These are phyloP conservation scores for Rafetus swinhoei DNA, from an alignment of 2,113 vertebrate species.

Conservation along the genomic window DNA sequence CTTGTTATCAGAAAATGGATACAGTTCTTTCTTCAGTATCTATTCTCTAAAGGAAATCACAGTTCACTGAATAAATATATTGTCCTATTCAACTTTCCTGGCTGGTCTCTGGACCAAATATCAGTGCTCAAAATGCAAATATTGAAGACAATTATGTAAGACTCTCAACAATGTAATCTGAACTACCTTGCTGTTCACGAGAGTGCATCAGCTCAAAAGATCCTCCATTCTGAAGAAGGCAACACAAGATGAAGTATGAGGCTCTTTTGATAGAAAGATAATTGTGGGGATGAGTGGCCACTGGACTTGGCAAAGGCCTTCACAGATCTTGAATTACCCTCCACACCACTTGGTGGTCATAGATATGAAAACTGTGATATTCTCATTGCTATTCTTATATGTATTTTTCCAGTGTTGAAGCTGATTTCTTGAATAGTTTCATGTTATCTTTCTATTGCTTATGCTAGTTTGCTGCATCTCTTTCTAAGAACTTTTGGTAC, in stretches of 20 bases:
- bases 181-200: rapidly evolving
- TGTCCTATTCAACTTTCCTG: neutral
- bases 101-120: neutral
- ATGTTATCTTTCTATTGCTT: neutral
- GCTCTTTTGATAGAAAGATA: neutral
- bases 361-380: neutral
- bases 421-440: neutral
- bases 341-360: neutral
- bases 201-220: neutral
- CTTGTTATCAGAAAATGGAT: neutral
- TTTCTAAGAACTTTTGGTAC: constrained; percentile 58
- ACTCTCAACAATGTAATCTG: neutral
- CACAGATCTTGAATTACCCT: neutral
- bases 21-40: neutral
- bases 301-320: neutral
- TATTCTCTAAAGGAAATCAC: neutral
- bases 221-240: rapidly evolving
- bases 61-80: neutral
- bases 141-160: neutral
- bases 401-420: neutral
- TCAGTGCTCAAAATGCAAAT: neutral
- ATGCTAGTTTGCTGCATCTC: constrained; percentile 36
- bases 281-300: neutral
- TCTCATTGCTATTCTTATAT: constrained; percentile 16
- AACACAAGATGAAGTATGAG: neutral